Evolutionary conservation across 1,140 invertebrate genomes (phyloP).

Genomic region (Chionoecetes opilio): DNA sequence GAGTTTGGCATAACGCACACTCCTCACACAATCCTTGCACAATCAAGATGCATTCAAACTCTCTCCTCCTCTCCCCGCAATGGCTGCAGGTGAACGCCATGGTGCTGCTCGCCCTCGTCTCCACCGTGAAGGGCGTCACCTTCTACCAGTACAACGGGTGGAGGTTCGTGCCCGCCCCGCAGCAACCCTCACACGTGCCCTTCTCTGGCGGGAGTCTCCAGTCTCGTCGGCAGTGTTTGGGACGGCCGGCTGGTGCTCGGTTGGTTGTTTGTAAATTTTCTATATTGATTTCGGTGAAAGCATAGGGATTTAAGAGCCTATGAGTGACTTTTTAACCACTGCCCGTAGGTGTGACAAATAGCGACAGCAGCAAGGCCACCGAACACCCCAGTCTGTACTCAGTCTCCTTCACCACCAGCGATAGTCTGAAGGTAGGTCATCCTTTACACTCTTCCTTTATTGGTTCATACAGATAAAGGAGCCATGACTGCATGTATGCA

Average conservation of each 20-base stretch:
- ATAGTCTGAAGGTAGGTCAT: neutral
- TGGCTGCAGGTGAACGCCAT: constrained; percentile 19
- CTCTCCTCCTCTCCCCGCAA: neutral
- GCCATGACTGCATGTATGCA: neutral
- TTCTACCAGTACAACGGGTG: constrained; percentile 66
- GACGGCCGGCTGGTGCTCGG: constrained; percentile 35
- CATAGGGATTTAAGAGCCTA: neutral
- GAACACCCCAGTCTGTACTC: neutral
- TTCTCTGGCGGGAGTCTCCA: constrained; percentile 39
- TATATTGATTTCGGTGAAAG: neutral
- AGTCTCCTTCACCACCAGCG: neutral
- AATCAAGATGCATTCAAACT: too few relatives aligned
- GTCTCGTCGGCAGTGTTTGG: neutral
- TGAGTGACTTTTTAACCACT: neutral
- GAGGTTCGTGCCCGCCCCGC: neutral
- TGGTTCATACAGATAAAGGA: neutral
- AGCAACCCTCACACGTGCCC: neutral
- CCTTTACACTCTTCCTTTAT: neutral
- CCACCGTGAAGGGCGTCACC: neutral
- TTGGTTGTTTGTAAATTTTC: neutral
- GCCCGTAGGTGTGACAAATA: neutral
- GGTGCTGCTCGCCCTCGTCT: constrained; percentile 44
- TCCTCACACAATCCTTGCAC: too few relatives aligned
- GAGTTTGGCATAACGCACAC: too few relatives aligned
- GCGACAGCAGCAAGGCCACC: neutral